Base-by-base conservation (phyloP, 2,113 vertebrate genomes). In the Ascaphus truei region DNA sequence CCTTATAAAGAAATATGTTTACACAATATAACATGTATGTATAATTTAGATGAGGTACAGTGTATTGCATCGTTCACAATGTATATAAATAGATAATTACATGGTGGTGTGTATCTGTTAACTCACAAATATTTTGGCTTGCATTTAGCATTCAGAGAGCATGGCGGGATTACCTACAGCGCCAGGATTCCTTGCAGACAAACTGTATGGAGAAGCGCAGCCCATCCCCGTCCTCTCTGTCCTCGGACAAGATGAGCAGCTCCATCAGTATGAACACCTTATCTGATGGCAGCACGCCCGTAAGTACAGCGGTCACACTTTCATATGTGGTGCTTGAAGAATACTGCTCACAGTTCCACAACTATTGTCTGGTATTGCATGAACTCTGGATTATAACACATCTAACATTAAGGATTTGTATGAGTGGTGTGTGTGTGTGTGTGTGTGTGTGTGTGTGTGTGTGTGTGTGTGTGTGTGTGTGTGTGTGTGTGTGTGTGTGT, bases 261-360 rank as follows among this genome's bases (percentile, higher is more conserved):
- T 99, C 96, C 0, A 83, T 93, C 89, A 98, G 96, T 89, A 94
- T 95, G 93, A 93, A 85, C 81, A 96, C 94, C 58, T 91, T 98
- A 68, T 99, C 96, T 0, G 89, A 94, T 11, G 89, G 94, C 89
- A 95, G 94, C 93, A 93, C 93, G 1, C 94, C 95, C 0, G 96
- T 99, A 87, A 98, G 96, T 91, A 68, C 2, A 1, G 18, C 0
- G 30, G 3, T 25, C 47, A 50, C 7, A 16, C 43, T 13, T 64
- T 72, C 61, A 58, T 34, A n/a, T 12, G 52, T 25, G 57, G 16
- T 26, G 22, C 30, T 52, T 62, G 66, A 75, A 68, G 66, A 71
- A 62, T 72, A 75, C 9, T 60, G 26, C 55, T 63, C 36, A 34
- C 31, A 8, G 20, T 16, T 18, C 13, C 47, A 18, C 39, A 67